A percentile compares a stretch with the other conserved stretches of the same genome.
Evolutionary conservation across 2,797 vertebrate species (phyloP).

Genomic region (Perodicticus potto): DNA sequence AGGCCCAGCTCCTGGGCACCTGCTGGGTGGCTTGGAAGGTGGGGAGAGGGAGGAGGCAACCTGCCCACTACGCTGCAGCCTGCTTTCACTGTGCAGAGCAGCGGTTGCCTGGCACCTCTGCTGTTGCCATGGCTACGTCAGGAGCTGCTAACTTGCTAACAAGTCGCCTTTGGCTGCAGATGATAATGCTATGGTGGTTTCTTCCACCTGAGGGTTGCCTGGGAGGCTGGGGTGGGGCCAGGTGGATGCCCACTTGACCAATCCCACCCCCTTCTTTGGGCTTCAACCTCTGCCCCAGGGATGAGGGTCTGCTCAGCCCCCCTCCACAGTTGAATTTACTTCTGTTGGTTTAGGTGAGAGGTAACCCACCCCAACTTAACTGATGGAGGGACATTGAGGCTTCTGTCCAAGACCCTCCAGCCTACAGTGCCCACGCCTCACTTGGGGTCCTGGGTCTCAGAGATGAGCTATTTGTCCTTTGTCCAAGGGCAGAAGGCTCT

Average conservation of each 20-base stretch:
- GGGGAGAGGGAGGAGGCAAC: not conserved
- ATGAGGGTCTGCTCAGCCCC: not conserved
- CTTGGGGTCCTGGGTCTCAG: not conserved
- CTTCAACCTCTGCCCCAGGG: not conserved
- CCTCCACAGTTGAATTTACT: not conserved
- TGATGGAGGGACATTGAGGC: not conserved
- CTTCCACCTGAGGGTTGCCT: slow-evolving; percentile 35
- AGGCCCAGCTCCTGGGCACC: not conserved
- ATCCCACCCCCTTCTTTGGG: not conserved
- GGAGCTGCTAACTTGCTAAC: slow-evolving; percentile 90
- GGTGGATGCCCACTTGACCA: not conserved
- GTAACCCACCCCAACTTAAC: not conserved
- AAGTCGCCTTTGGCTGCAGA: slow-evolving; percentile 86
- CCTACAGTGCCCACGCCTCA: no score
- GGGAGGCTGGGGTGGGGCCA: not conserved
- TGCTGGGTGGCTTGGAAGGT: not conserved
- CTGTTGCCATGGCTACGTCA: slow-evolving; percentile 87
- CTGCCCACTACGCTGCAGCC: not conserved
- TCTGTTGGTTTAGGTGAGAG: not conserved
- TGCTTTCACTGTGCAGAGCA: slow-evolving; percentile 58
- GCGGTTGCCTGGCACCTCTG: slow-evolving; percentile 88
- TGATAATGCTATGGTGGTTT: slow-evolving; percentile 83
- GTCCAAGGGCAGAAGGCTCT: not conserved
- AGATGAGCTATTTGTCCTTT: not conserved
- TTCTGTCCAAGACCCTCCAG: no score